Conservation (phyloP, 2,113 vertebrate genomes). For the Ceratotherium simum region DNA sequence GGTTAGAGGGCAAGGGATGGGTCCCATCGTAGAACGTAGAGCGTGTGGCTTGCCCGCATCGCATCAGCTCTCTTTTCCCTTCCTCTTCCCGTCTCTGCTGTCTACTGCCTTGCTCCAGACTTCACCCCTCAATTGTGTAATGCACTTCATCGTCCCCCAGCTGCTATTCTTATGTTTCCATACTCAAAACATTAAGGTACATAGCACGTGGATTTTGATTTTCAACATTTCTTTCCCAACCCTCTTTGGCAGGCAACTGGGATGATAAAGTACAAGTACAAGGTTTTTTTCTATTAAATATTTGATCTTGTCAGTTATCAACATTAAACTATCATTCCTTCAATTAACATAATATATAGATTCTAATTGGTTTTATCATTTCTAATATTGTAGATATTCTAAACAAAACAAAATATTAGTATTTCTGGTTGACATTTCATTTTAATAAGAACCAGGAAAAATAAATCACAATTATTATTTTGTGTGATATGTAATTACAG, state of each 20-base stretch:
- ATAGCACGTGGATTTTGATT: not conserved
- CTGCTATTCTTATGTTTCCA: not conserved
- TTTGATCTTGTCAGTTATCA: not conserved
- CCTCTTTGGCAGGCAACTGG: not conserved
- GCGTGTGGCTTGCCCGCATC: not conserved
- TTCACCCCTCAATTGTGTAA: not conserved
- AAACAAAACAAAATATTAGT: constrained; percentile 2
- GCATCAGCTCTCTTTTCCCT: not conserved
- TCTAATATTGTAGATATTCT: not conserved
- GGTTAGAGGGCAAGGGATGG: not conserved
- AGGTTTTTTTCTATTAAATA: constrained; percentile 19
- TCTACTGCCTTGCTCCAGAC: not conserved
- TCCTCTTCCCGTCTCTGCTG: not conserved
- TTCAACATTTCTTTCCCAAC: not conserved
- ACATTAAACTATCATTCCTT: not conserved
- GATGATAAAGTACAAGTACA: not conserved
- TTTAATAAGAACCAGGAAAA: not conserved
- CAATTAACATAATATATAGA: not conserved
- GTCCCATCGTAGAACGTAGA: not conserved
- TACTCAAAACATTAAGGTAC: not conserved
- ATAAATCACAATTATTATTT: not conserved
- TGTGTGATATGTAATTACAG: not conserved
- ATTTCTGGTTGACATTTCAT: not conserved
- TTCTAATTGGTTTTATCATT: not conserved
- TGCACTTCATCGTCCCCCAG: not conserved